Evolutionary conservation across 2,888 invertebrate genomes (phyloP).

Genomic region (Metellina segmentata): DNA sequence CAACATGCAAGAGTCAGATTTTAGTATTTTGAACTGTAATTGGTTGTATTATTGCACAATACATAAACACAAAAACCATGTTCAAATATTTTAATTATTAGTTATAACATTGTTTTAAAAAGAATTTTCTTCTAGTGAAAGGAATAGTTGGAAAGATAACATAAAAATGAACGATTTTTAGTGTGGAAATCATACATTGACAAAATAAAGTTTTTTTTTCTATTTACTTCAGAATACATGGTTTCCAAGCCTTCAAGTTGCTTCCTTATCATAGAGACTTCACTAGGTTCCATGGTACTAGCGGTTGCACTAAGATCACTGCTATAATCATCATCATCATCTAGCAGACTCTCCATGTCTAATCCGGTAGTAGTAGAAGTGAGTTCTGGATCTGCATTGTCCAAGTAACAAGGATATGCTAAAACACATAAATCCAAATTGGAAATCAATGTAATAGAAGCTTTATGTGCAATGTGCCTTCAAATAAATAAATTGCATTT

Average conservation of each 20-base stretch:
- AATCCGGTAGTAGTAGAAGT: conserved; percentile 88
- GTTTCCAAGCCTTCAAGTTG: conserved; percentile 91
- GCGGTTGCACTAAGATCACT: conserved; percentile 88
- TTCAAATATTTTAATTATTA: no score
- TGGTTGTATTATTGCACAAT: no score
- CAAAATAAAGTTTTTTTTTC: background rate
- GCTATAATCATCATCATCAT: conserved; percentile 82
- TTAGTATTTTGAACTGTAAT: no score
- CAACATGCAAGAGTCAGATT: no score
- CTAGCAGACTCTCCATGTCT: conserved; percentile 86
- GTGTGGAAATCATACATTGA: background rate
- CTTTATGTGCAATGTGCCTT: background rate
- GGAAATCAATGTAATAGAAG: background rate
- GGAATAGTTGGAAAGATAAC: no score
- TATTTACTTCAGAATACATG: conserved; percentile 90
- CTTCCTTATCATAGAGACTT: conserved; percentile 89
- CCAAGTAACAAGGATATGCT: conserved; percentile 66
- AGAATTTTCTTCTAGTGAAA: no score
- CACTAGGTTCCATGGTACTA: conserved; percentile 83
- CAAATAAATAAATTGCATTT: background rate
- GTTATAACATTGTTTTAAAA: no score
- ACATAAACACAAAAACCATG: no score
- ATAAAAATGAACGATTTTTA: no score
- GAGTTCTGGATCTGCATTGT: conserved; percentile 85
- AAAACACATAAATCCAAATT: background rate